Evolutionary conservation across 2,113 vertebrate genomes (phyloP).

Genomic region (Gobiocypris rarus): DNA sequence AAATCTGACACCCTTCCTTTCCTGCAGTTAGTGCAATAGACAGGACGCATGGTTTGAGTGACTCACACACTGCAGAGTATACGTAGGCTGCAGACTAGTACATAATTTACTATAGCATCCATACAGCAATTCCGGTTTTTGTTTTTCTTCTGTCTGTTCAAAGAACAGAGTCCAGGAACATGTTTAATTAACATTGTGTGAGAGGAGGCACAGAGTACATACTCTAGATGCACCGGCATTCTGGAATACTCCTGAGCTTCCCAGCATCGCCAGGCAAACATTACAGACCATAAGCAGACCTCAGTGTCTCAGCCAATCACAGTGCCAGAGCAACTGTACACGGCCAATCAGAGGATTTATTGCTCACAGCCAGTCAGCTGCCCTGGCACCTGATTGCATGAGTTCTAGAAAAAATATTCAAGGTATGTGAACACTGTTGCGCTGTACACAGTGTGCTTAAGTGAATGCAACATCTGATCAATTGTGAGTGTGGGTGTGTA

Average conservation of each 20-base stretch:
- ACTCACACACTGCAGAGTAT: background rate
- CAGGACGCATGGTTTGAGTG: background rate
- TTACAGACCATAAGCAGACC: constrained; percentile 25
- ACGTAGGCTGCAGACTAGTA: background rate
- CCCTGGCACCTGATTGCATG: background rate
- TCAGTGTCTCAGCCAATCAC: constrained; percentile 22
- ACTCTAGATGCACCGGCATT: background rate
- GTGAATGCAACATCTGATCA: background rate
- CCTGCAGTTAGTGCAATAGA: background rate
- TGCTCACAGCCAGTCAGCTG: constrained; percentile 41
- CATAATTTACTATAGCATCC: background rate
- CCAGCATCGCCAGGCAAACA: constrained; percentile 35
- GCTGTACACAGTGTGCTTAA: constrained; percentile 25
- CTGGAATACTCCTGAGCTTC: constrained; percentile 34
- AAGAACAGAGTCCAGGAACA: background rate
- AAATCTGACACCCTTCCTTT: background rate
- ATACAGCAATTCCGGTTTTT: background rate
- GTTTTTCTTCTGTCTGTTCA: background rate
- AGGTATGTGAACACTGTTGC: constrained; percentile 13
- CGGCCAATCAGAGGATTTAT: constrained; percentile 8
- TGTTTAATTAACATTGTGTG: background rate
- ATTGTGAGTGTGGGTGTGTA: background rate
- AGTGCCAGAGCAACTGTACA: background rate
- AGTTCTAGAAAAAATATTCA: background rate
- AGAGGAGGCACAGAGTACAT: background rate